Evolutionary conservation across 2,113 vertebrate species (phyloP).

Genomic region (Eidolon helvum): DNA sequence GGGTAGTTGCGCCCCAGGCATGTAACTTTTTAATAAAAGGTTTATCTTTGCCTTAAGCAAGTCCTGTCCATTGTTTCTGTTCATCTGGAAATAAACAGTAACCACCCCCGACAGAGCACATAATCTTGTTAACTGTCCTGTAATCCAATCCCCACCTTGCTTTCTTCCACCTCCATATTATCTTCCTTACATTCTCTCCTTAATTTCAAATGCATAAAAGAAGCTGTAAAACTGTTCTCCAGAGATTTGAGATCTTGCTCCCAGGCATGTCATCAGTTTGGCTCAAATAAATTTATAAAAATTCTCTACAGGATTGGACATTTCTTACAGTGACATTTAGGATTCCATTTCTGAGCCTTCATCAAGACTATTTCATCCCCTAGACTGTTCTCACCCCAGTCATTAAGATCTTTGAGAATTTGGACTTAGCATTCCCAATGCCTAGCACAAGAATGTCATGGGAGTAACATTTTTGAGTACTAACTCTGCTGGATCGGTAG

Average conservation of each 20-base stretch:
- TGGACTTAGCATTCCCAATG: not conserved
- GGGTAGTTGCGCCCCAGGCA: not conserved
- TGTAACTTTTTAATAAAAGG: not conserved
- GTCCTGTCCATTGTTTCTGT: too few species aligned
- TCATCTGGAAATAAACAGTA: too few species aligned
- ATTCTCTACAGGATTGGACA: not conserved
- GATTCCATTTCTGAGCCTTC: not conserved
- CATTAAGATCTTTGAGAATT: not conserved
- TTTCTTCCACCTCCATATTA: not conserved
- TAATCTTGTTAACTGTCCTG: too few species aligned
- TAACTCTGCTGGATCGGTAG: not conserved
- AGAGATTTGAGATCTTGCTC: not conserved
- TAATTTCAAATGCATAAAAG: not conserved
- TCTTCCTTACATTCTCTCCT: not conserved
- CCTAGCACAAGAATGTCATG: not conserved
- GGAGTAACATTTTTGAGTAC: not conserved
- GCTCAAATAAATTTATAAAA: not conserved
- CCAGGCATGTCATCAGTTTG: not conserved
- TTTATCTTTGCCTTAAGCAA: not conserved
- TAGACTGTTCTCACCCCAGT: too few species aligned
- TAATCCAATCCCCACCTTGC: not conserved
- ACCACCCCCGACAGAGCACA: too few species aligned
- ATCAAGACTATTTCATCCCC: not conserved
- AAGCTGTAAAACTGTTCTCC: not conserved
- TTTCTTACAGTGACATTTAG: not conserved